Evolutionary conservation across 1,140 invertebrate species (phyloP), one percentile per base, ranked within the genome.

Genomic region (Eriocheir sinensis): DNA sequence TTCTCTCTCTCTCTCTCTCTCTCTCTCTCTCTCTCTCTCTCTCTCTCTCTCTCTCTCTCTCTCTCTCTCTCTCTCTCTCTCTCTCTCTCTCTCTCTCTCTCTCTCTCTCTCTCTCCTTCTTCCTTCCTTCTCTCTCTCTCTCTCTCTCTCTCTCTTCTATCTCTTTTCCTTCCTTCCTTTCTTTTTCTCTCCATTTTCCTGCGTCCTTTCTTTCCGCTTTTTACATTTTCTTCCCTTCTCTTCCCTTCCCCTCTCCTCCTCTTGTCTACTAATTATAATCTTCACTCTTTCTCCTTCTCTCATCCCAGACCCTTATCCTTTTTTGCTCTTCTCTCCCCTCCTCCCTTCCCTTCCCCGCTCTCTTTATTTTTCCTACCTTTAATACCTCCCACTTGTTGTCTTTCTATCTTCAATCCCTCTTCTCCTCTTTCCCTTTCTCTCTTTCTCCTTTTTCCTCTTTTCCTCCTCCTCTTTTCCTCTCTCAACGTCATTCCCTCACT

Each of bases 1-100:
- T 15, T 48, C 44, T 48, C 44, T 48, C 44, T 48, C 44, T 48
- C 44, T 48, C 44, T 48, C 79, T 81, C 79, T 81, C 79, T 81
- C 79, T 81, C 79, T 81, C 79, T 81, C 79, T 81, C 79, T 81
- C 79, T n/a, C 79, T 81, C 79, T n/a, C 27, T n/a, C 27, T n/a
- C 27, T n/a, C 27, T n/a, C 27, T n/a, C 6, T n/a, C 6, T n/a
- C 6, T 81, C 27, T 81, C 27, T 81, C 27, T 81, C 27, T 81
- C 27, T 81, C 27, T 81, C 27, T 81, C 27, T 81, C 27, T 81
- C 27, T 81, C 27, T 81, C 27, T 81, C 27, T 81, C 27, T n/a
- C 6, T n/a, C 6, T n/a, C 6, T n/a, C 6, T n/a, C 27, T n/a
- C 27, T 81, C 27, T 8, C 44, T 48, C 15, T 48, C 15, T 48